phyloP scores from a whole-genome alignment of 2,888 invertebrate species.

The Ichneumoninae sp. region DNA sequence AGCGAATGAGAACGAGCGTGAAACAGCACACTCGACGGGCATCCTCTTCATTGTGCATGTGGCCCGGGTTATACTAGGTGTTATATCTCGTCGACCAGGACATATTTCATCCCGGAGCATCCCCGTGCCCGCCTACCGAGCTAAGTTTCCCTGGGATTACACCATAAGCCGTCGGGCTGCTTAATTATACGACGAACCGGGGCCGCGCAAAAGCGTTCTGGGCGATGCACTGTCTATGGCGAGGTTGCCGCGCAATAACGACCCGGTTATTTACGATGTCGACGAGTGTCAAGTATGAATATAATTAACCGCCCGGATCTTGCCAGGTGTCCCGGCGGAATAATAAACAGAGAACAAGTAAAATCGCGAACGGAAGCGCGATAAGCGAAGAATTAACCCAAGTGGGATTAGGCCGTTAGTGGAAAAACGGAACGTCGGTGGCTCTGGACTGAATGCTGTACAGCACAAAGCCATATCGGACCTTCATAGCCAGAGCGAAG shows the following conservation, averaged over 20 bases:
- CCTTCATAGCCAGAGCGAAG: not conserved
- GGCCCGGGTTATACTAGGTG: not conserved
- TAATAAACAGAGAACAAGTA: conserved; percentile 13
- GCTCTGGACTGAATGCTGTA: no score
- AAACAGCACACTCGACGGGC: conserved; percentile 39
- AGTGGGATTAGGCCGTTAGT: not conserved
- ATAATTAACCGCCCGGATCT: conserved; percentile 54
- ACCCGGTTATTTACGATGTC: conserved; percentile 63
- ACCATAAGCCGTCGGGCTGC: conserved; percentile 75
- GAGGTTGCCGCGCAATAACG: conserved; percentile 56
- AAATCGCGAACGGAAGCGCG: not conserved
- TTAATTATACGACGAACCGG: conserved; percentile 76
- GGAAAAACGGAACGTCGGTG: not conserved
- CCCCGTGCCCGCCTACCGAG: conserved; percentile 45
- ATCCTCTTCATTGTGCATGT: conserved; percentile 48
- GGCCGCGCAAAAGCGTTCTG: conserved; percentile 43
- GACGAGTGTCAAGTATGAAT: conserved; percentile 52
- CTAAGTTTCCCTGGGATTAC: conserved; percentile 78
- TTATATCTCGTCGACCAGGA: conserved; percentile 55
- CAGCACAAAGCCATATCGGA: not conserved
- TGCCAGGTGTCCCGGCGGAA: conserved; percentile 8
- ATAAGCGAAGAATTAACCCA: not conserved
- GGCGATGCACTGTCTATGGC: conserved; percentile 49
- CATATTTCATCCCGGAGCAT: conserved; percentile 61
- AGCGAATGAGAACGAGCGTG: conserved; percentile 34